Evolutionary conservation across 2,888 invertebrate species (phyloP).

Genomic region (Hetaerina titia): DNA sequence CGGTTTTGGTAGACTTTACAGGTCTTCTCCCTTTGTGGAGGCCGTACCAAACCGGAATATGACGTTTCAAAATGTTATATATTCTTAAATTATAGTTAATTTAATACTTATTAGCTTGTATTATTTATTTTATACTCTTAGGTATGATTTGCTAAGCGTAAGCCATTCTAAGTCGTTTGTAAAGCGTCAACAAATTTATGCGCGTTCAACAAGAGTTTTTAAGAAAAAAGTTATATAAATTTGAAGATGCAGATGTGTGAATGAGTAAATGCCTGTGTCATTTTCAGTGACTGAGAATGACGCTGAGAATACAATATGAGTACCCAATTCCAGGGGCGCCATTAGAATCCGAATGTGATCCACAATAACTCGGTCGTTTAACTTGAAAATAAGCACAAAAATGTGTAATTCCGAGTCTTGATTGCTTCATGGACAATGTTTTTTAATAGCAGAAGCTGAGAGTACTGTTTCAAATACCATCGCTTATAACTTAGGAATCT

Average conservation of each 20-base stretch:
- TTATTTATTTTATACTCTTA: slow-evolving; percentile 42
- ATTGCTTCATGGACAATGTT: no score
- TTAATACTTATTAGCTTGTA: slow-evolving; percentile 33
- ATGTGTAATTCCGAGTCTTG: no score
- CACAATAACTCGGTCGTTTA: slow-evolving; percentile 11
- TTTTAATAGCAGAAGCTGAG: no score
- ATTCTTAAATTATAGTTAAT: slow-evolving; percentile 59
- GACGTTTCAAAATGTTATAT: neutral
- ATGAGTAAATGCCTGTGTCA: slow-evolving; percentile 33
- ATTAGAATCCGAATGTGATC: slow-evolving; percentile 33
- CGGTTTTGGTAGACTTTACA: slow-evolving; percentile 38
- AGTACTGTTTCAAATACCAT: no score
- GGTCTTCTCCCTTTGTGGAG: neutral
- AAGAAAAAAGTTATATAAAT: slow-evolving; percentile 58
- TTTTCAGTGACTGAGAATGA: neutral
- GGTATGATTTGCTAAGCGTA: slow-evolving; percentile 66
- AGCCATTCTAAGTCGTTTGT: slow-evolving; percentile 65
- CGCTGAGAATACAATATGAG: neutral
- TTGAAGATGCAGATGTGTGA: slow-evolving; percentile 20
- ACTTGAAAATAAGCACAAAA: no score
- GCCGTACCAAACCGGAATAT: neutral
- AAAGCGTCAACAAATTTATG: slow-evolving; percentile 55
- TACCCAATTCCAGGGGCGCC: neutral
- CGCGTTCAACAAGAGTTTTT: slow-evolving; percentile 66
- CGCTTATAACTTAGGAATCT: no score